Evolutionary conservation across 92 coral and sea anemone species (phyloP), one percentile per base, ranked within the genome.

Genomic region (Isaurus tuberculatus): DNA sequence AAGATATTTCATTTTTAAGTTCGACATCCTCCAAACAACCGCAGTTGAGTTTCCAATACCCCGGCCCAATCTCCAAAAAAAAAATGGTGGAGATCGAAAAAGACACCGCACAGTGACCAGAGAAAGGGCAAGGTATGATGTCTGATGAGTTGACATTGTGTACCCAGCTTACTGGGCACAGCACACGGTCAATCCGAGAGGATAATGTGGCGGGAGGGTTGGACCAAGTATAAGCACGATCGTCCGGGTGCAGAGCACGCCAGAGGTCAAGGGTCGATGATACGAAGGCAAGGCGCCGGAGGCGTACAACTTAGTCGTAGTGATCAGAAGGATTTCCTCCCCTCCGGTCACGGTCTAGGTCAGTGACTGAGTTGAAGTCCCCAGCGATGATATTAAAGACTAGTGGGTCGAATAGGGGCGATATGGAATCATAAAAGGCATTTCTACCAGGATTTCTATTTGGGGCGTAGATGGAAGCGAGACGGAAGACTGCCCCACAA

Each of bases 331-430:
- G 79, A 32, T 43, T 42, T 5, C 79, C 79, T 36, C 79, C 79
- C n/a, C 4, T 58, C 17, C 60, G 9, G 30, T 72, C 79, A 19
- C 32, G 32, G 40, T 11, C 53, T 14, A 8, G 79, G 79, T 34
- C 79, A 6, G 36, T 14, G n/a, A 72, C 79, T n/a, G 30, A 43
- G 60, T 72, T 72, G n/a, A 72, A 72, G 19, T 72, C 79, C 23
- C 79, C 79, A 6, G 79, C 79, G 4, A 72, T 7, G 19, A 72
- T 26, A 20, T 66, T 66, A 16, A 43, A 0, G 14, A 36, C 72
- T 3, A 66, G 43, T 14, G 72, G 72, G 72, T 66, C 72, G 3
- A 66, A 30, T 3, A 66, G 72, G 19, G 72, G 31, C 0, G 34
- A 30, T n/a, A 66, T 66, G 1, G 14, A 42, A 31, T 66, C 72